A percentile compares a stretch with the other conserved stretches of the same genome.
Evolutionary conservation across 2,888 invertebrate genomes (phyloP).

Genomic region (Caenorhabditis sp.): DNA sequence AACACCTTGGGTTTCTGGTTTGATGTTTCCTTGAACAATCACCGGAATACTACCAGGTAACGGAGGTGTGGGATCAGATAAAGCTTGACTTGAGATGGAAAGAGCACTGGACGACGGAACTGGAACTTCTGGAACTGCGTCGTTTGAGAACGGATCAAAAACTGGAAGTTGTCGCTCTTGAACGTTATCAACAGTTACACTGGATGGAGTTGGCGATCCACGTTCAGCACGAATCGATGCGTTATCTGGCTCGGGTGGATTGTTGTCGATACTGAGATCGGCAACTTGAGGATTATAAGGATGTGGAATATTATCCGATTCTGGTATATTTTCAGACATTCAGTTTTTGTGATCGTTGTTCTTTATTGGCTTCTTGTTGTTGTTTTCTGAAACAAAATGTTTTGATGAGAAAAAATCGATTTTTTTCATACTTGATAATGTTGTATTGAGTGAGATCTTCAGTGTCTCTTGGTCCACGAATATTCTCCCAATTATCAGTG

Average conservation of each 20-base stretch:
- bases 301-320: conserved; percentile 18
- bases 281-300: neutral
- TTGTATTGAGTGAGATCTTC: conserved; percentile 63
- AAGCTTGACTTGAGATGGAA: conserved; percentile 23
- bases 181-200: conserved; percentile 41
- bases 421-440: conserved; percentile 38
- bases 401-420: too few relatives aligned
- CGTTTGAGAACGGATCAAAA: conserved; percentile 15
- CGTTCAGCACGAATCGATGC: conserved; percentile 40
- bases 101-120: conserved; percentile 23
- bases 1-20: neutral
- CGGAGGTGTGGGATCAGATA: conserved; percentile 22
- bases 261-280: conserved; percentile 26
- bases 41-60: conserved; percentile 9
- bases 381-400: conserved; percentile 17
- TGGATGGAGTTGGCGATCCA: conserved; percentile 46
- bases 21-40: neutral
- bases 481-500: conserved; percentile 67
- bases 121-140: conserved; percentile 24
- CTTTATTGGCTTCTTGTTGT: conserved; percentile 34
- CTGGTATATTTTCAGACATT: conserved; percentile 48
- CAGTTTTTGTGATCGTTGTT: conserved; percentile 29
- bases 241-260: conserved; percentile 49
- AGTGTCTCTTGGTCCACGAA: conserved; percentile 67
- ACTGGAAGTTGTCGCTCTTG: conserved; percentile 14